Evolutionary conservation across 2,888 invertebrate species (phyloP).

Genomic region (Eugnorisma glareosa): DNA sequence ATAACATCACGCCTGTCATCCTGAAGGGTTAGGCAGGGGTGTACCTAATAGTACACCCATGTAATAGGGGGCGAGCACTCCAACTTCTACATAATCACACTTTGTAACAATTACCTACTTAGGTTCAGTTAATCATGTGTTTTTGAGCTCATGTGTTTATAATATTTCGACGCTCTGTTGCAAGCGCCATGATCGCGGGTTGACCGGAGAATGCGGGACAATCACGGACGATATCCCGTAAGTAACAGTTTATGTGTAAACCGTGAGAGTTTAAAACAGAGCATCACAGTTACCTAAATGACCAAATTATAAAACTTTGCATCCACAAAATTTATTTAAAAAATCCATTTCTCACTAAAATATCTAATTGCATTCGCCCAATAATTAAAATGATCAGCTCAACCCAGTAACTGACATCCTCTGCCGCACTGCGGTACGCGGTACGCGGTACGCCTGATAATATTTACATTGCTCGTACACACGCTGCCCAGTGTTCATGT

Average conservation of each 20-base stretch:
- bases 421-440: conserved; percentile 50
- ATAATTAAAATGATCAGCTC: conserved; percentile 25
- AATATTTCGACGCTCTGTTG: no score
- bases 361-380: neutral
- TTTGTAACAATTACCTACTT: no score
- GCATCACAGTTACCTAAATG: neutral
- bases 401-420: neutral
- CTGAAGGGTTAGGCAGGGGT: no score
- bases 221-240: no score
- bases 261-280: no score
- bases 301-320: neutral
- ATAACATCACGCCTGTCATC: no score
- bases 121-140: neutral
- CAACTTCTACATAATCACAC: neutral
- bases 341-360: neutral
- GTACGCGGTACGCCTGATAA: conserved; percentile 26
- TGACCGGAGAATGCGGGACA: no score
- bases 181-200: no score
- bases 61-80: no score
- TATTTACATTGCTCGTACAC: conserved; percentile 48
- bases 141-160: no score
- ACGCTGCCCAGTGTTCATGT: neutral
- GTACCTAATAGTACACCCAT: no score
- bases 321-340: neutral
- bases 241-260: no score